Percentiles rank a stretch among this genome's conserved stretches.
These are phyloP conservation scores for Atopsyche davidsoni DNA, from an alignment of 1,140 invertebrate genomes.

Conservation along the genomic window DNA sequence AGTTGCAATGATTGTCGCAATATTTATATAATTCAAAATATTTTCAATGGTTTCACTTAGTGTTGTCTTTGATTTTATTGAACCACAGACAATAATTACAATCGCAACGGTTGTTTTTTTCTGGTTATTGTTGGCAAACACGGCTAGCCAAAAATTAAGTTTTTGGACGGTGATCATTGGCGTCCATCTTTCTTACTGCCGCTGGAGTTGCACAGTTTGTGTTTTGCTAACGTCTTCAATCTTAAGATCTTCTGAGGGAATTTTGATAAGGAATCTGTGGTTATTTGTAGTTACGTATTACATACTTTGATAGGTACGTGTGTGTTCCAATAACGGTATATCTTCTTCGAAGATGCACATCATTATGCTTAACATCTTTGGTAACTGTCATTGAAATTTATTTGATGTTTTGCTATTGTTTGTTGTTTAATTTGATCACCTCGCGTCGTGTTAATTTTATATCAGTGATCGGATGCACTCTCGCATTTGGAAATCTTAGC, in stretches of 20 bases:
- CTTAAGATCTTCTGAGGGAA: slow-evolving; percentile 2
- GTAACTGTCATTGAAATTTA: slow-evolving; percentile 19
- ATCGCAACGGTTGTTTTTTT: not conserved
- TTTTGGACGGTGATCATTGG: slow-evolving; percentile 12
- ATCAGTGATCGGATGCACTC: too few species aligned
- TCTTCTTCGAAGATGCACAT: too few species aligned
- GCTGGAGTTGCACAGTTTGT: too few species aligned
- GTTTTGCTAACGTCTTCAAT: slow-evolving; percentile 2
- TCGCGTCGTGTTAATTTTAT: not conserved
- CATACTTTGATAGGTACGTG: slow-evolving; percentile 10
- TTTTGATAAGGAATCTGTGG: too few species aligned
- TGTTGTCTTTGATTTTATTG: too few species aligned
- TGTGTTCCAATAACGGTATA: slow-evolving; percentile 12
- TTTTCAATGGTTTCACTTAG: too few species aligned
- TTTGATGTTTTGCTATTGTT: slow-evolving; percentile 13
- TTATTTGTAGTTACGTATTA: too few species aligned
- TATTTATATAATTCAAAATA: too few species aligned
- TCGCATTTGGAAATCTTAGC: too few species aligned
- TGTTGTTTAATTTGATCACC: slow-evolving; percentile 9
- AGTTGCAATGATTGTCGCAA: too few species aligned
- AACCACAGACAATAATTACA: too few species aligned
- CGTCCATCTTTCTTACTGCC: slow-evolving; percentile 15
- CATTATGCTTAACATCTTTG: slow-evolving; percentile 4
- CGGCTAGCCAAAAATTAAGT: slow-evolving; percentile 14
- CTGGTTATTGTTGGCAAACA: slow-evolving; percentile 17